Evolutionary conservation across 1,140 invertebrate genomes (phyloP).

Genomic region (Hylaeus anthracinus): DNA sequence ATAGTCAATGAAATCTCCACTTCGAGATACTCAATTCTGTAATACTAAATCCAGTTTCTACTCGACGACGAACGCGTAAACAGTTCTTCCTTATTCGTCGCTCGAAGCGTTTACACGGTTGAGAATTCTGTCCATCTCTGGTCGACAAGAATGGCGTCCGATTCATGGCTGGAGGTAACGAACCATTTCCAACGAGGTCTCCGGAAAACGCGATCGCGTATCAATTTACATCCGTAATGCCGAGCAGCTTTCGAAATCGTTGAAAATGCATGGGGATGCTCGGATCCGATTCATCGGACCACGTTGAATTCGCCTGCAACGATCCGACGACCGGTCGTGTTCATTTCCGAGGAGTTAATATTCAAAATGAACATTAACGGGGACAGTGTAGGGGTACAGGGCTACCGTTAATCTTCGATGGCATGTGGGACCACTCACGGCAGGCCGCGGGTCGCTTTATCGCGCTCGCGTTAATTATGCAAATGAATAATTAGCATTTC

Average conservation of each 20-base stretch:
- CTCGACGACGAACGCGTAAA: no score
- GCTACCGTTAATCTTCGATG: constrained; percentile 73
- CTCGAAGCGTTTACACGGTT: no score
- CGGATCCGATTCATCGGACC: constrained; percentile 32
- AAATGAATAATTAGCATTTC: constrained; percentile 78
- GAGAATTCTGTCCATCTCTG: no score
- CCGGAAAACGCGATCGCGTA: background rate
- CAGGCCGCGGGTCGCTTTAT: constrained; percentile 65
- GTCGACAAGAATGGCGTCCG: background rate
- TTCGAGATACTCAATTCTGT: no score
- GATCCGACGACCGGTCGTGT: constrained; percentile 45
- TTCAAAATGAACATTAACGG: constrained; percentile 73
- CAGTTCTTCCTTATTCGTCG: no score
- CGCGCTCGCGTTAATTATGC: constrained; percentile 75
- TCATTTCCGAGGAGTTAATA: constrained; percentile 71
- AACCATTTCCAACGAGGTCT: constrained; percentile 3
- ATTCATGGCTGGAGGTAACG: background rate
- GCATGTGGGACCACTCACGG: constrained; percentile 61
- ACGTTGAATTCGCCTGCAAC: constrained; percentile 49
- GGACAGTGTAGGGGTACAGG: constrained; percentile 30
- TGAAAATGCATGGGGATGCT: constrained; percentile 50
- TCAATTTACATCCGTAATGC: constrained; percentile 28
- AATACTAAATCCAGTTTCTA: no score
- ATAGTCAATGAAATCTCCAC: no score
- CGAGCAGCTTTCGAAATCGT: constrained; percentile 41